Percentiles rank a stretch among this genome's conserved stretches.
phyloP scores from a whole-genome alignment of 2,113 vertebrate species.

The Hippocampus barbouri region DNA sequence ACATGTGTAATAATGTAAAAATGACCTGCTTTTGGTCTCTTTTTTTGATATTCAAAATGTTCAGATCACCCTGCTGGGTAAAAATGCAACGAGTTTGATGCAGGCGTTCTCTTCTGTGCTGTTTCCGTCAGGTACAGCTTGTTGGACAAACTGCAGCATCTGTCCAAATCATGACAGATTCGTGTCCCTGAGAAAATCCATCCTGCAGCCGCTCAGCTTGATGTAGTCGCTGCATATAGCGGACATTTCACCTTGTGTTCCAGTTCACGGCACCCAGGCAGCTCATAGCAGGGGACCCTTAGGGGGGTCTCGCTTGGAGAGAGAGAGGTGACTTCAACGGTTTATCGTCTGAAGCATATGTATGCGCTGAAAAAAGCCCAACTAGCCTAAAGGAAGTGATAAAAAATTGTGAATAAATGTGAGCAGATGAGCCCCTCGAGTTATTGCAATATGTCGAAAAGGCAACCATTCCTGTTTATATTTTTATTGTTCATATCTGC shows the following conservation, averaged over 20 bases:
- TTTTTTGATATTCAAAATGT: no score
- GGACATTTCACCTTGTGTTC: slow-evolving; percentile 61
- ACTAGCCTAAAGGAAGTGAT: not conserved
- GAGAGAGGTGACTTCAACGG: not conserved
- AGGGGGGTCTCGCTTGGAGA: not conserved
- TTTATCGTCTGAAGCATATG: slow-evolving; percentile 1
- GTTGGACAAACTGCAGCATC: slow-evolving; percentile 23
- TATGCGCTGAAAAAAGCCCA: not conserved
- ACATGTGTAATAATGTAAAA: no score
- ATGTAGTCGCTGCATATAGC: slow-evolving; percentile 51
- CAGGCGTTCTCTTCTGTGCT: not conserved
- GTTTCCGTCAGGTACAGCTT: not conserved
- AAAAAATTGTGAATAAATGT: not conserved
- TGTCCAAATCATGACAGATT: slow-evolving; percentile 29
- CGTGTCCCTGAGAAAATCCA: slow-evolving; percentile 21
- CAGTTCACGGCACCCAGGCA: slow-evolving; percentile 46
- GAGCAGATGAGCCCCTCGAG: slow-evolving; percentile 5
- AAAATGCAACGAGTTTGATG: not conserved
- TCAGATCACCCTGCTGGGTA: no score
- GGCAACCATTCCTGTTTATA: not conserved
- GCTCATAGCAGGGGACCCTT: slow-evolving; percentile 24
- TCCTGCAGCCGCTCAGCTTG: slow-evolving; percentile 37
- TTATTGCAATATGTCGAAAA: slow-evolving; percentile 1
- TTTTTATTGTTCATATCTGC: not conserved
- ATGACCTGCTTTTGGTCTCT: no score